Evolutionary conservation across 2,113 vertebrate genomes (phyloP), one percentile per base, ranked within the genome.

Genomic region (Xyrauchen texanus): DNA sequence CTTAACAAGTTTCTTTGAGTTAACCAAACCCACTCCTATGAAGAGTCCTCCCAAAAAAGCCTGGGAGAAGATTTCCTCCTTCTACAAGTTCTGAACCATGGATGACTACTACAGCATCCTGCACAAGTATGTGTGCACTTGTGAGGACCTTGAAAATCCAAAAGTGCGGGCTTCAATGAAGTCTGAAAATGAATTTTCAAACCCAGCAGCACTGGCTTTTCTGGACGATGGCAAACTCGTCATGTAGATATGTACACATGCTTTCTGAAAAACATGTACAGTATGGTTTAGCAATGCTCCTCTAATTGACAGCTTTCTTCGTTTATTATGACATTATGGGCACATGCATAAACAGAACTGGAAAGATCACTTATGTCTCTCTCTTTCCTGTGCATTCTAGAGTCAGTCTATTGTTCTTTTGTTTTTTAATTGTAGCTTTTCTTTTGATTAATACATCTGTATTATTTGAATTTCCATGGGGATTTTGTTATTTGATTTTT

Each of bases 1-100:
- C 73, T 4, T 87, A 0, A 87, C 83, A 4, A 90, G 84, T 78
- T 96, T 96, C 87, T 96, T 96, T 83, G 82, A 90, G 58, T 0
- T 0, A 42, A 77, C n/a, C 0, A 4, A n/a, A 0, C 88, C 85
- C 4, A 12, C 21, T 15, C 1, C 63, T 0, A 67, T 84, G 76
- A 15, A 16, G 0, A 93, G 87, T 0, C 94, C 93, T 0, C 90
- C 83, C 9, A 82, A n/a, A 0, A 10, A 83, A 45, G 92, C 87
- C 46, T 96, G 94, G 95, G 0, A 64, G 79, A 85, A 90, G 13
- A 87, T 95, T 82, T 96, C 94, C 0, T 47, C 57, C 0, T 66
- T 92, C 0, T 92, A 92, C 51, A 86, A 67, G 10, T 95, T 92
- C 21, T 81, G 46, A 68, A 42, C 46, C 0, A 75, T 81, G 8